Conservation (phyloP, 1,140 invertebrate species). For the Sinella curviseta region DNA sequence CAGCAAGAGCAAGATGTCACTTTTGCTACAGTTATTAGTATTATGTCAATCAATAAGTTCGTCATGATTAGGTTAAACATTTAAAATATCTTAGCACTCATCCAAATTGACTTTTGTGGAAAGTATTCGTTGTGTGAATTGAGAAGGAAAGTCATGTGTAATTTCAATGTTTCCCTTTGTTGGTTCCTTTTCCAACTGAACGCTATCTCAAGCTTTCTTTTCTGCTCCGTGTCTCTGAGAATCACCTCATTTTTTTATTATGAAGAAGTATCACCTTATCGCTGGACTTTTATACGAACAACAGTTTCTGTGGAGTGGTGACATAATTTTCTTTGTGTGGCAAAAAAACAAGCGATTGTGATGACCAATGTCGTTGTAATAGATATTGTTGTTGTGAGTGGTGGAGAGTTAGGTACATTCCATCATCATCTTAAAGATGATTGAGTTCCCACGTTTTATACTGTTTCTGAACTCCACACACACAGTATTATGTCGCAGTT, state of each 20-base stretch:
- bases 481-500: too few species aligned
- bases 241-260: too few species aligned
- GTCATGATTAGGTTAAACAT: conserved; percentile 3
- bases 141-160: too few species aligned
- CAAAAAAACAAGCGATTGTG: too few species aligned
- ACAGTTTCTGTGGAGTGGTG: background rate
- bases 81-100: too few species aligned
- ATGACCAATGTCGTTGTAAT: too few species aligned
- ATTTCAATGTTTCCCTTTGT: too few species aligned
- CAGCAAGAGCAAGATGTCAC: background rate
- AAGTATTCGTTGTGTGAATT: too few species aligned
- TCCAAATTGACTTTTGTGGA: too few species aligned
- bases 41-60: background rate
- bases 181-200: background rate
- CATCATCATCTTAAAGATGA: background rate
- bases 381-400: background rate
- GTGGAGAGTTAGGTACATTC: conserved; percentile 20
- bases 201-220: background rate
- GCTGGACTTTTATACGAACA: background rate
- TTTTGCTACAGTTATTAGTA: conserved; percentile 9
- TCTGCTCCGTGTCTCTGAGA: too few species aligned
- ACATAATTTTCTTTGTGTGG: background rate
- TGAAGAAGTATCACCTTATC: too few species aligned
- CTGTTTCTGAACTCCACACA: too few species aligned
- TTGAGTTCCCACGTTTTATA: background rate